Conservation (phyloP, 2,797 vertebrate genomes). For the Acipenser oxyrinchus region DNA sequence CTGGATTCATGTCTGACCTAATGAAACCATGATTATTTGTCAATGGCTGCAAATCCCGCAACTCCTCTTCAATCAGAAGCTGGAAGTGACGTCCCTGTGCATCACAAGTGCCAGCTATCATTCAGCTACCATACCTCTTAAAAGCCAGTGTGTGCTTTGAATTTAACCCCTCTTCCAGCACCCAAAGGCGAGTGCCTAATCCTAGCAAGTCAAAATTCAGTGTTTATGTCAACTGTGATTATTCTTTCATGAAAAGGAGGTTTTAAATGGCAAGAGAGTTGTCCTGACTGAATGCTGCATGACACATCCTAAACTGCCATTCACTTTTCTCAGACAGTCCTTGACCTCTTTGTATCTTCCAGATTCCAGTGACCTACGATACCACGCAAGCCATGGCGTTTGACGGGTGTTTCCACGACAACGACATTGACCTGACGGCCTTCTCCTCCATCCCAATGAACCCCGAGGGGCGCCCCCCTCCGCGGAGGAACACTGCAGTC, state of each 20-base stretch:
- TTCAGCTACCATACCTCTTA: too few species aligned
- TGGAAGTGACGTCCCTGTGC: too few species aligned
- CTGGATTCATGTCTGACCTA: too few species aligned
- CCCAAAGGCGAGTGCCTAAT: not conserved
- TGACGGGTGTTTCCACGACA: slow-evolving; percentile 77
- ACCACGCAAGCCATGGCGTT: slow-evolving; percentile 77
- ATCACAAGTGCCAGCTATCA: too few species aligned
- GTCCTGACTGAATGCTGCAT: not conserved
- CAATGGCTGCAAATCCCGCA: too few species aligned
- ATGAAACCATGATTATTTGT: too few species aligned
- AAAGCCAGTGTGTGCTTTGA: too few species aligned
- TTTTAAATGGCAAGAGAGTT: not conserved
- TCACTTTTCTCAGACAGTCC: slow-evolving; percentile 14
- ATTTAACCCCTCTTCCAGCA: too few species aligned
- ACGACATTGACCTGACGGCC: slow-evolving; percentile 58
- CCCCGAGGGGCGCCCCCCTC: slow-evolving; percentile 55
- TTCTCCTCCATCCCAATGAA: slow-evolving; percentile 52
- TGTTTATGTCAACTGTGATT: slow-evolving; percentile 12
- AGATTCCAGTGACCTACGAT: slow-evolving; percentile 66
- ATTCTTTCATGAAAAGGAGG: not conserved
- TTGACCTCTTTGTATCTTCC: slow-evolving; percentile 27
- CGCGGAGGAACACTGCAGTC: slow-evolving; percentile 14
- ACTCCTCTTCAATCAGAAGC: too few species aligned
- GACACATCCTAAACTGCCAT: slow-evolving; percentile 1
- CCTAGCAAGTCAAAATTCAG: too few species aligned